These are phyloP conservation scores for Argyrosomus japonicus DNA, from an alignment of 2,113 vertebrate genomes.

Conservation along the genomic window DNA sequence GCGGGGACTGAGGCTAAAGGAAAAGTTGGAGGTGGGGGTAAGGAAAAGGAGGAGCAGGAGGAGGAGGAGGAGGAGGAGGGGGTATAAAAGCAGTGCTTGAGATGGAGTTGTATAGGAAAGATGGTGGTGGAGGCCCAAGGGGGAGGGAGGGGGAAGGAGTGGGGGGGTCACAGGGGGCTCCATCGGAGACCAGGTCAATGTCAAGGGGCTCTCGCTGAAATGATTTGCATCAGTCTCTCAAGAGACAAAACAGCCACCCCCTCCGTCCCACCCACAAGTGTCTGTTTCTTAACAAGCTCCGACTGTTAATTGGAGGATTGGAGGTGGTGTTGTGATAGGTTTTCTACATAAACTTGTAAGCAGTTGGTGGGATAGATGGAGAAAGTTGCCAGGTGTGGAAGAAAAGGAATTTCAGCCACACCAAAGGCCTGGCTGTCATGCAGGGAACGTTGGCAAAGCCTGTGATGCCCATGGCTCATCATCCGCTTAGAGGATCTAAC, in stretches of 20 bases:
- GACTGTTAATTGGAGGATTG: constrained; percentile 50
- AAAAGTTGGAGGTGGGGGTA: constrained; percentile 69
- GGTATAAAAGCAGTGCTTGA: constrained; percentile 77
- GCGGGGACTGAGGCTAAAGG: constrained; percentile 83
- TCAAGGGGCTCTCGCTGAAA: constrained; percentile 77
- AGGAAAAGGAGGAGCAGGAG: constrained; percentile 54
- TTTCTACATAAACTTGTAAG: constrained; percentile 40
- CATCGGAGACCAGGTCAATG: constrained; percentile 74
- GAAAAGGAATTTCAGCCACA: constrained; percentile 50
- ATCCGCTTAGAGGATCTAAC: constrained; percentile 62
- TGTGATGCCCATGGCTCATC: constrained; percentile 65
- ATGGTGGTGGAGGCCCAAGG: constrained; percentile 33
- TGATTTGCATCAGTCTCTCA: constrained; percentile 61
- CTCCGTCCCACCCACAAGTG: constrained; percentile 32
- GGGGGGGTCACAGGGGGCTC: constrained; percentile 60
- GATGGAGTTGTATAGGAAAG: constrained; percentile 60
- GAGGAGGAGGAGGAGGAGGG: constrained; percentile 6
- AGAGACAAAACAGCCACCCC: constrained; percentile 70
- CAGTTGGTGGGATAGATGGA: constrained; percentile 21
- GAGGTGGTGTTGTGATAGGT: constrained; percentile 22
- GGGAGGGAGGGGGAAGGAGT: constrained; percentile 17
- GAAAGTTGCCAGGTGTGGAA: constrained; percentile 56
- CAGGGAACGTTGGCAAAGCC: constrained; percentile 52
- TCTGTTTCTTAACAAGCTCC: constrained; percentile 52
- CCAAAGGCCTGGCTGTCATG: constrained; percentile 65